Evolutionary conservation across 2,113 vertebrate species (phyloP).

Genomic region (Opisthocomus hoazin): DNA sequence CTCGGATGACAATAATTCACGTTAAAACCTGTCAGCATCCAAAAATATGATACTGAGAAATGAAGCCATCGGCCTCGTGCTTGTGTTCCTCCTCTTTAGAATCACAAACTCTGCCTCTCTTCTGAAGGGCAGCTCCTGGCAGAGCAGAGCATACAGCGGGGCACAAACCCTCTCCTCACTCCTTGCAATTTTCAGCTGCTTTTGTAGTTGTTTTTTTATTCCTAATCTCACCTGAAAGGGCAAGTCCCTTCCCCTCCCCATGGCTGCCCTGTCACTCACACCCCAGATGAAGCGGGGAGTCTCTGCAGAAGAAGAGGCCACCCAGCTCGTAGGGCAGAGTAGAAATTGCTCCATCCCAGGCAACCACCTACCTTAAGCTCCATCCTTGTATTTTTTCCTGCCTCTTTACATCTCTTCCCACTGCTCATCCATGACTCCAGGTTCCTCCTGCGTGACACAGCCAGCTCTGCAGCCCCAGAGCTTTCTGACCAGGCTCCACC

Average conservation of each 20-base stretch:
- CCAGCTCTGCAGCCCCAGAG: neutral
- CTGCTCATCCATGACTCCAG: neutral
- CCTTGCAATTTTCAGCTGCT: neutral
- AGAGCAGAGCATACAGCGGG: neutral
- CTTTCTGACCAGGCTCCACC: neutral
- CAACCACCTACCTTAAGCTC: neutral
- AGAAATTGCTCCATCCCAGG: neutral
- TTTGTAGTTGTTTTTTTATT: neutral
- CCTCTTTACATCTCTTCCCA: neutral
- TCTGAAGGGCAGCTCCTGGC: neutral
- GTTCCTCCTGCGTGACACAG: neutral
- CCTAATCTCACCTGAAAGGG: neutral
- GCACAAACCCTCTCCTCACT: neutral
- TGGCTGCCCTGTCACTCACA: accelerated
- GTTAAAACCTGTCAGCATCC: conserved; percentile 5
- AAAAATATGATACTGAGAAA: conserved; percentile 14
- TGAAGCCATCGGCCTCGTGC: neutral
- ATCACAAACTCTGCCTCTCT: neutral
- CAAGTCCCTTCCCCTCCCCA: neutral
- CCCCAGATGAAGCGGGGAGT: neutral
- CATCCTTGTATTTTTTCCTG: neutral
- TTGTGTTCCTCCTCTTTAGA: neutral
- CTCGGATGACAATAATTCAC: conserved; percentile 15
- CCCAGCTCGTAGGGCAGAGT: neutral
- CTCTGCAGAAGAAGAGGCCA: neutral